A percentile compares a stretch with the other conserved stretches of the same genome.
phyloP scores from a whole-genome alignment of 2,113 vertebrate species.

The Rynchops niger region DNA sequence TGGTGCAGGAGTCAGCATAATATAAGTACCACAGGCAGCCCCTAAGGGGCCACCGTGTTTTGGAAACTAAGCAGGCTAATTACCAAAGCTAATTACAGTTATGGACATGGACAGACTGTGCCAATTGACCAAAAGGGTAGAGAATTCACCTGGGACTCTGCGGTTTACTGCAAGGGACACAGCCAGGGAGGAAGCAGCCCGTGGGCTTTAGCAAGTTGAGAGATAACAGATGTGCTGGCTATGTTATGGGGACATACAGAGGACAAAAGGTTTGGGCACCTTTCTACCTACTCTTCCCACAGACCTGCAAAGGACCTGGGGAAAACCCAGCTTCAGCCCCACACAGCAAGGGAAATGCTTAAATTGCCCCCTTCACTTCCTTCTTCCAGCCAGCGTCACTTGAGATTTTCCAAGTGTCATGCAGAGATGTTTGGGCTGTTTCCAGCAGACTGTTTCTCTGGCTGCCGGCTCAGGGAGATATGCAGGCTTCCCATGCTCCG shows the following conservation, averaged over 20 bases:
- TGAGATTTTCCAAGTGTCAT: constrained; percentile 16
- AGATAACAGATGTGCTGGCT: constrained; percentile 6
- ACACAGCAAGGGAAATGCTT: not conserved
- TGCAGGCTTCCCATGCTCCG: constrained; percentile 66
- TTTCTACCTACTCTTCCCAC: not conserved
- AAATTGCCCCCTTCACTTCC: not conserved
- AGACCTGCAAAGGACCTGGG: not conserved
- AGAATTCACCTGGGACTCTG: constrained; percentile 28
- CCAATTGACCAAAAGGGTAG: not conserved
- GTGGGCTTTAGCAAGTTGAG: not conserved
- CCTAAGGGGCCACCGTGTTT: not conserved
- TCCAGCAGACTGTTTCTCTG: constrained; percentile 52
- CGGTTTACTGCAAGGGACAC: not conserved
- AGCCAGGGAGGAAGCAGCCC: not conserved
- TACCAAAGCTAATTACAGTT: not conserved
- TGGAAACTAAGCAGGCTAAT: not conserved
- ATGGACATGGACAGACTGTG: not conserved
- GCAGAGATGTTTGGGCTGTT: not conserved
- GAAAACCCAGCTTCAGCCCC: not conserved
- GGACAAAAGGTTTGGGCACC: not conserved
- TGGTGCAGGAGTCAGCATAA: not conserved
- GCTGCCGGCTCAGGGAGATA: not conserved
- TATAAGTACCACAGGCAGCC: not conserved
- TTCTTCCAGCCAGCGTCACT: not conserved
- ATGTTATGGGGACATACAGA: rapidly evolving